phyloP scores from a whole-genome alignment of 1,140 invertebrate genomes.

The Solenopsis invicta region DNA sequence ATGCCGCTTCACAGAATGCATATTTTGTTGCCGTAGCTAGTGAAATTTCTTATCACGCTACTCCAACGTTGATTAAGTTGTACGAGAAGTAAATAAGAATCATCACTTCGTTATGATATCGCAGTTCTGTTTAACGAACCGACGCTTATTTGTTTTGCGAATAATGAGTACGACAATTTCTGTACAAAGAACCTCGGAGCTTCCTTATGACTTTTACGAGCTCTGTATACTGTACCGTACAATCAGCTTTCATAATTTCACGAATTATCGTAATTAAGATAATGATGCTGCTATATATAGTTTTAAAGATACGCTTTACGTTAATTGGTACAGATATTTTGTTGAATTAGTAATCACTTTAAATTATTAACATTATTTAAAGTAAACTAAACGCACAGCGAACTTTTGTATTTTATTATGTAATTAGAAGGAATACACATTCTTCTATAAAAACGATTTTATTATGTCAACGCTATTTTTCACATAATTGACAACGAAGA shows the following conservation, averaged over 20 bases:
- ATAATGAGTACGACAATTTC: constrained; percentile 45
- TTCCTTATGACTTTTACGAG: constrained; percentile 49
- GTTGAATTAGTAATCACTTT: constrained; percentile 30
- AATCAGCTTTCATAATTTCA: constrained; percentile 31
- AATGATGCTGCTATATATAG: background rate
- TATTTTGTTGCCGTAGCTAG: background rate
- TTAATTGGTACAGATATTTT: constrained; percentile 27
- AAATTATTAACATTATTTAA: background rate
- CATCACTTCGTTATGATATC: constrained; percentile 56
- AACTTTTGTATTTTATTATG: background rate
- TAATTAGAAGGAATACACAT: background rate
- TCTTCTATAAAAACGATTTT: background rate
- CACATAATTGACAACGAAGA: background rate
- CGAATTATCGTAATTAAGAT: constrained; percentile 40
- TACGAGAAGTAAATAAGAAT: constrained; percentile 61
- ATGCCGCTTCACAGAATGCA: background rate
- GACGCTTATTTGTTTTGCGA: constrained; percentile 24
- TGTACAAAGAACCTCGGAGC: constrained; percentile 13
- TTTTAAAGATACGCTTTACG: background rate
- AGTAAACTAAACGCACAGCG: background rate
- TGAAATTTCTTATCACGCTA: background rate
- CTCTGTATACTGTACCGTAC: constrained; percentile 13
- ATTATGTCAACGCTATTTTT: background rate
- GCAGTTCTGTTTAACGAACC: constrained; percentile 64
- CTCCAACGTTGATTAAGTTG: constrained; percentile 46